Evolutionary conservation across 2,797 vertebrate genomes (phyloP).

Genomic region (Melanotaenia parkinsoni): DNA sequence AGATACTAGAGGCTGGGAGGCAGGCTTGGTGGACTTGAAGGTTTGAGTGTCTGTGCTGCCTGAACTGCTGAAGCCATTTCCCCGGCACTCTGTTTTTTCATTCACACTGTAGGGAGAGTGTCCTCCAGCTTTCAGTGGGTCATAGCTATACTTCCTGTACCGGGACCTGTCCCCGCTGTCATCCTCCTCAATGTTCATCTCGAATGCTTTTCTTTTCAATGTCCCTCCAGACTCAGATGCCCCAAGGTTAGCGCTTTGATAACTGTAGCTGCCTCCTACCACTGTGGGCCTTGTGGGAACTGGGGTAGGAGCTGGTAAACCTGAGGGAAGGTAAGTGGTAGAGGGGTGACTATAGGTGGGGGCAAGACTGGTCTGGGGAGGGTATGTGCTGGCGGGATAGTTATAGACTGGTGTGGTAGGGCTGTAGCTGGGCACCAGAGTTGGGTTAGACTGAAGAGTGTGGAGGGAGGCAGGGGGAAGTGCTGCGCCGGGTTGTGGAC

Average conservation of each 20-base stretch:
- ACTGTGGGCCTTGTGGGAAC: conserved; percentile 85
- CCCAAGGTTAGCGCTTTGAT: conserved; percentile 83
- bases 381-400: conserved; percentile 87
- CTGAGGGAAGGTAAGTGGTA: conserved; percentile 88
- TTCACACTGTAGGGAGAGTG: conserved; percentile 83
- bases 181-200: conserved; percentile 85
- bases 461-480: conserved; percentile 89
- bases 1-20: conserved; percentile 85
- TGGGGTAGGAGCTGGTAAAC: conserved; percentile 88
- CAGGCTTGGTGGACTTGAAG: conserved; percentile 81
- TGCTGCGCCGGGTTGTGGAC: conserved; percentile 85
- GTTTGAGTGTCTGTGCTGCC: conserved; percentile 76
- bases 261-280: conserved; percentile 86
- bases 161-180: conserved; percentile 82
- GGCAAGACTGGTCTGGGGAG: conserved; percentile 85
- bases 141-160: conserved; percentile 92
- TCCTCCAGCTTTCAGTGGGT: conserved; percentile 85
- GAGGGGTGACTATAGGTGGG: conserved; percentile 87
- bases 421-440: conserved; percentile 89
- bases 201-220: conserved; percentile 94
- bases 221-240: conserved; percentile 79
- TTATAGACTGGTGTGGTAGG: conserved; percentile 90
- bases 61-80: conserved; percentile 84
- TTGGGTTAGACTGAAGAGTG: conserved; percentile 86
- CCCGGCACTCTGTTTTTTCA: conserved; percentile 88